A percentile compares a stretch with the other conserved stretches of the same genome.
Evolutionary conservation across 2,797 vertebrate genomes (phyloP).

Genomic region (Geotria australis): DNA sequence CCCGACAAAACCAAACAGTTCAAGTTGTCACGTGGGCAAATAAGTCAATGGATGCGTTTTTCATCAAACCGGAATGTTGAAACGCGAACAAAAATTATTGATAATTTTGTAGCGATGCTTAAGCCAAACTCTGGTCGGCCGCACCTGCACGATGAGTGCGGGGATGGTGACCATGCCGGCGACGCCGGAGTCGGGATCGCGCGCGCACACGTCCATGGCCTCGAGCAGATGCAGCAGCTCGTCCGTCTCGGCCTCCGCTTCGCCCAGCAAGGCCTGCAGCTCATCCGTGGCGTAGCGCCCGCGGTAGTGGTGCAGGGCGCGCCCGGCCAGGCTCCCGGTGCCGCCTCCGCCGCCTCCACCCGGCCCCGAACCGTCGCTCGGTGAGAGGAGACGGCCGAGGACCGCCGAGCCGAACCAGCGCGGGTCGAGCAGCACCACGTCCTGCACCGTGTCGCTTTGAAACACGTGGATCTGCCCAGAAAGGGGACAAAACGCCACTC

Average conservation of each 20-base stretch:
- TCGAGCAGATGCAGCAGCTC: slow-evolving; percentile 82
- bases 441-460: slow-evolving; percentile 93
- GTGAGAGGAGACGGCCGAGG: slow-evolving; percentile 49
- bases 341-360: no score
- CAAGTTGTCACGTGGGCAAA: no score
- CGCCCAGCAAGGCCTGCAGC: slow-evolving; percentile 51
- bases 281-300: slow-evolving; percentile 82
- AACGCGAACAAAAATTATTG: no score
- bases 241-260: slow-evolving; percentile 39
- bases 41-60: no score
- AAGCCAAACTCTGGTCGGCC: neutral
- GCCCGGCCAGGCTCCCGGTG: neutral
- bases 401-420: slow-evolving; percentile 70
- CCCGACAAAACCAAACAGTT: no score
- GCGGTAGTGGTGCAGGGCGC: slow-evolving; percentile 73
- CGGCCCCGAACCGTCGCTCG: slow-evolving; percentile 43
- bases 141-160: slow-evolving; percentile 30
- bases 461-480: slow-evolving; percentile 64
- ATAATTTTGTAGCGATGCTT: no score
- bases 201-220: slow-evolving; percentile 83
- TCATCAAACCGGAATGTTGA: no score
- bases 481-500: neutral
- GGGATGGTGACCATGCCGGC: slow-evolving; percentile 68
- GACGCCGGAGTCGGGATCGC: slow-evolving; percentile 15
- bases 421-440: slow-evolving; percentile 74